phyloP scores from a whole-genome alignment of 2,888 invertebrate genomes.

The Ennomos quercinarius region DNA sequence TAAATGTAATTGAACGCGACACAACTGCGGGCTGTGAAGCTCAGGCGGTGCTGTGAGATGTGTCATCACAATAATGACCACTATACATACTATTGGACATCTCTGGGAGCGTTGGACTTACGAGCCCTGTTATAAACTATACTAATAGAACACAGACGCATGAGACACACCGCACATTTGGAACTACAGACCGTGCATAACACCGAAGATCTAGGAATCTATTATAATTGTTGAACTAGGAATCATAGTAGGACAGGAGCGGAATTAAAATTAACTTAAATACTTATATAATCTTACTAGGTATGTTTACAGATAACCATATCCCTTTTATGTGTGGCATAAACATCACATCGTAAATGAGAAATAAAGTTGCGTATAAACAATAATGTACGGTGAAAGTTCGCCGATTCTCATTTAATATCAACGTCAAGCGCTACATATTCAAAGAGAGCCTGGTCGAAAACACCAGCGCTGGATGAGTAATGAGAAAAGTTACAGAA shows the following conservation, averaged over 20 bases:
- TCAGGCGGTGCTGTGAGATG: constrained; percentile 43
- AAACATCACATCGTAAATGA: constrained; percentile 14
- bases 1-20: constrained; percentile 81
- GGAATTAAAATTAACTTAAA: too few relatives aligned
- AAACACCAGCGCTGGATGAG: constrained; percentile 39
- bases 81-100: constrained; percentile 29
- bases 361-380: constrained; percentile 14
- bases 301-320: too few relatives aligned
- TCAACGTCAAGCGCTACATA: constrained; percentile 14
- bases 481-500: constrained; percentile 49
- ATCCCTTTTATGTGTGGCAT: constrained; percentile 8
- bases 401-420: constrained; percentile 9
- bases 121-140: constrained; percentile 8
- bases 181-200: background rate
- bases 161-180: constrained; percentile 8
- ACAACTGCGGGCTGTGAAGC: constrained; percentile 55
- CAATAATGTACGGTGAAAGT: constrained; percentile 8
- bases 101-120: constrained; percentile 29
- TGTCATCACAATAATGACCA: constrained; percentile 51
- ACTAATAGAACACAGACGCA: background rate
- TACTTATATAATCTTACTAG: too few relatives aligned
- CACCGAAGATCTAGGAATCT: too few relatives aligned
- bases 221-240: too few relatives aligned
- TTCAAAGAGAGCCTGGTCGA: constrained; percentile 37
- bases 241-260: too few relatives aligned